These are phyloP conservation scores for Synanthedon formicaeformis DNA, from an alignment of 2,888 invertebrate species.

Conservation along the genomic window DNA sequence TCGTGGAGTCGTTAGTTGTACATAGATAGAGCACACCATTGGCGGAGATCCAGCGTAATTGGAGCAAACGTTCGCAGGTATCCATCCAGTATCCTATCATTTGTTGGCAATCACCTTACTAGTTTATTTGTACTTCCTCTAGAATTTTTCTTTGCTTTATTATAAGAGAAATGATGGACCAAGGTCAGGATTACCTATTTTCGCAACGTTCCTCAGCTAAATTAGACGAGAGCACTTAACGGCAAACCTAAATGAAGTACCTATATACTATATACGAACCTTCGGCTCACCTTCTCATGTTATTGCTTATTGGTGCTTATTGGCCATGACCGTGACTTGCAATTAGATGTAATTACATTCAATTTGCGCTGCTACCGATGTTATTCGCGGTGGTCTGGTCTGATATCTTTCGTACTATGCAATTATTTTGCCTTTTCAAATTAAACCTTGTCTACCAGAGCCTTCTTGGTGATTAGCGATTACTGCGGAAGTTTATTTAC, in stretches of 20 bases:
- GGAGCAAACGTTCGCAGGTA: slow-evolving; percentile 47
- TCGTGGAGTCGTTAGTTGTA: slow-evolving; percentile 20
- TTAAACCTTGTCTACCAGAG: slow-evolving; percentile 21
- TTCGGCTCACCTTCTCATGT: slow-evolving; percentile 50
- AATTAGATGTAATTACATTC: slow-evolving; percentile 67
- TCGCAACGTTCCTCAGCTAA: neutral
- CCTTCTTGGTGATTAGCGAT: slow-evolving; percentile 19
- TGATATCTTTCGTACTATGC: neutral
- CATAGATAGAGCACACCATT: slow-evolving; percentile 34
- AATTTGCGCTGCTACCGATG: slow-evolving; percentile 60
- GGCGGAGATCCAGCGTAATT: slow-evolving; percentile 55
- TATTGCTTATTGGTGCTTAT: slow-evolving; percentile 67
- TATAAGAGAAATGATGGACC: neutral
- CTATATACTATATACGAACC: slow-evolving; percentile 25
- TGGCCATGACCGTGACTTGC: slow-evolving; percentile 66
- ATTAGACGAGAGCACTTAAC: neutral
- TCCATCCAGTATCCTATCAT: slow-evolving; percentile 48
- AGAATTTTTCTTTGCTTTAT: neutral
- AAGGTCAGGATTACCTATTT: neutral
- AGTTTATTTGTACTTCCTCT: slow-evolving; percentile 30
- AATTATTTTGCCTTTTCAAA: slow-evolving; percentile 31
- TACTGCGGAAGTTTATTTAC: slow-evolving; percentile 25
- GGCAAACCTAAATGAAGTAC: neutral
- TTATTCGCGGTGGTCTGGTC: slow-evolving; percentile 45
- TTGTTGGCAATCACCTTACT: slow-evolving; percentile 57